Percentiles rank a stretch among this genome's conserved stretches.
phyloP scores from a whole-genome alignment of 2,113 vertebrate genomes.

The Mastomys natalensis region DNA sequence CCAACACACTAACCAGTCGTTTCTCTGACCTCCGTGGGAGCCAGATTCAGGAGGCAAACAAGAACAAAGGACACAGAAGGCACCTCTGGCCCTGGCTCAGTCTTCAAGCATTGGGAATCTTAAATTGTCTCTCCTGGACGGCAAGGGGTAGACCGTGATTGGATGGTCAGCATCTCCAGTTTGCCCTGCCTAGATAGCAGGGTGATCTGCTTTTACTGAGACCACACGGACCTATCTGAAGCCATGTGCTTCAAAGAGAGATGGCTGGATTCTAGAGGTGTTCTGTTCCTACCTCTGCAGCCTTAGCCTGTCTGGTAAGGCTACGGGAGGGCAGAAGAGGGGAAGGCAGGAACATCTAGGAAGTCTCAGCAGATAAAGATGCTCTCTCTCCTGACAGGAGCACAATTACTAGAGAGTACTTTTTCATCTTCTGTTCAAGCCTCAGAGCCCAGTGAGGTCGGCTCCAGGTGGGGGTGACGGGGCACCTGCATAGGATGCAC shows the following conservation, averaged over 20 bases:
- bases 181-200: not conserved
- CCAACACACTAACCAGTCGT: not conserved
- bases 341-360: not conserved
- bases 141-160: not conserved
- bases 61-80: not conserved
- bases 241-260: not conserved
- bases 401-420: not conserved
- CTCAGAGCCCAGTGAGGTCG: not conserved
- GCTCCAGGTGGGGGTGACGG: not conserved
- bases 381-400: not conserved
- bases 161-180: not conserved
- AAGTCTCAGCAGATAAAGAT: not conserved
- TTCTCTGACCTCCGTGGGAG: fast-evolving
- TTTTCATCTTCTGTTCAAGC: not conserved
- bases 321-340: not conserved
- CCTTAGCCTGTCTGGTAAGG: not conserved
- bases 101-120: not conserved
- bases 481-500: not conserved
- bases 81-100: not conserved
- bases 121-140: not conserved
- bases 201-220: not conserved
- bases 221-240: not conserved
- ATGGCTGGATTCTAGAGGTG: not conserved
- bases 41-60: not conserved
- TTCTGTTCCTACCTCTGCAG: not conserved